Base-by-base conservation (phyloP, 2,797 vertebrate species). In the Chaetophractus vellerosus region DNA sequence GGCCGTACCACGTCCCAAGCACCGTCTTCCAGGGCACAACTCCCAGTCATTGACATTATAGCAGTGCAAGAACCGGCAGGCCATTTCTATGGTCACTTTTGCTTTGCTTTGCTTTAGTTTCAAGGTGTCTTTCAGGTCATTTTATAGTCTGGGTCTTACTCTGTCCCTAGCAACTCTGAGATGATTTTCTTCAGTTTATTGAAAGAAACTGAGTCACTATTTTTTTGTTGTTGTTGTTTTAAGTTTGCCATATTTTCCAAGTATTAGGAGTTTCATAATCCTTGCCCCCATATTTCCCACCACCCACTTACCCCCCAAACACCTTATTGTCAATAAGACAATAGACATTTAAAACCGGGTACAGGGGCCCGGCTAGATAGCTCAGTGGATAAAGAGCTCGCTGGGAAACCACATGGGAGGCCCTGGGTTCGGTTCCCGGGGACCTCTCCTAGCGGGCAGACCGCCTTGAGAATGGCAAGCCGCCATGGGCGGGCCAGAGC, bases 181-280 rank as follows among this genome's bases (percentile, higher is more conserved):
- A 41, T 90, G 76, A 16, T 66, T 79, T 84, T 59, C 64, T 59
- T 96, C 38, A 57, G 33, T 57, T 90, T 61, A n/a, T 14, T 36
- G 7, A 57, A 63, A 78, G 88, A 38, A 78, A 26, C 26, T 11
- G 8, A 24, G 61, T 21, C 48, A 15, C 33, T 23, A 57, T 48
- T 52, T 2, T 52, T 52, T 45, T 10, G 45, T 45, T 45, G 45
- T 18, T 55, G 55, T 55, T 55, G 55, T 55, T 66, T 64, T 69
- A 33, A 0, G 24, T 79, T 45, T 78, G 48, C 45, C 26, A 0
- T 57, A 33, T 45, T 78, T 31, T 57, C 36, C 23, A 75, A 57
- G 28, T 50, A n/a, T 18, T 1, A 9, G 9, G 28, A 9, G 21
- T 21, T 36, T 48, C 63, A 4, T 24, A 28, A 45, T 88, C 41